Percentiles rank a stretch among this genome's conserved stretches.
Conservation (phyloP, 2,113 vertebrate species). For the Oncorhynchus kisutch region DNA sequence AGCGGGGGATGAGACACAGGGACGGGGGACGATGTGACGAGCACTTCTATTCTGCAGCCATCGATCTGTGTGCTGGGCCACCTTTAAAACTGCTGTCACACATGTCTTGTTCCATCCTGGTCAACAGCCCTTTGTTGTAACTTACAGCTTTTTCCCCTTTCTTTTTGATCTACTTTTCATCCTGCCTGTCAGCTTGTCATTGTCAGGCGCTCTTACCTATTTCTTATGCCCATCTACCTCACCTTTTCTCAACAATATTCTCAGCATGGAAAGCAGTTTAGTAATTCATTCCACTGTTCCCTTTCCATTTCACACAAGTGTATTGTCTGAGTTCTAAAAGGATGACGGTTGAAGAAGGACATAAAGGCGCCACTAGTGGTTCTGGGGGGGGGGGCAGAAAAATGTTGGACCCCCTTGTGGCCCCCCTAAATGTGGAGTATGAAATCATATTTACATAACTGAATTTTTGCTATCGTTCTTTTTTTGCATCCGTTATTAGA, state of each 20-base stretch:
- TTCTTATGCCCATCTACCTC: background rate
- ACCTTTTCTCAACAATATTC: background rate
- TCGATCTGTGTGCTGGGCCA: background rate
- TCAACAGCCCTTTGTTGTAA: constrained; percentile 2
- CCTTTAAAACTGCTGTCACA: constrained; percentile 31
- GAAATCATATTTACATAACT: too few species aligned
- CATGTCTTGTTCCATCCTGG: background rate
- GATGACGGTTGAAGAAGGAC: too few species aligned
- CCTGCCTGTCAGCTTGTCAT: background rate
- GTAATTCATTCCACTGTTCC: background rate
- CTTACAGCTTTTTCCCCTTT: background rate
- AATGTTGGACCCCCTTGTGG: too few species aligned
- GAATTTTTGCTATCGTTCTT: too few species aligned
- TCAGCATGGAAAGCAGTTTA: background rate
- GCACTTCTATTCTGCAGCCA: background rate
- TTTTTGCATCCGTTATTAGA: too few species aligned
- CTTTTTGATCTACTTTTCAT: constrained; percentile 2
- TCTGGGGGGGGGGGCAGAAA: too few species aligned
- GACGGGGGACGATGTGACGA: background rate
- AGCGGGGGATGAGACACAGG: background rate
- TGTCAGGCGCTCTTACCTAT: background rate
- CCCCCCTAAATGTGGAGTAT: too few species aligned
- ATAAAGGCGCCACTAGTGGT: too few species aligned
- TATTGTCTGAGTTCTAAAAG: too few species aligned
- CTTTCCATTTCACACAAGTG: background rate